Conservation (phyloP, 2,113 vertebrate species). For the Castor canadensis region DNA sequence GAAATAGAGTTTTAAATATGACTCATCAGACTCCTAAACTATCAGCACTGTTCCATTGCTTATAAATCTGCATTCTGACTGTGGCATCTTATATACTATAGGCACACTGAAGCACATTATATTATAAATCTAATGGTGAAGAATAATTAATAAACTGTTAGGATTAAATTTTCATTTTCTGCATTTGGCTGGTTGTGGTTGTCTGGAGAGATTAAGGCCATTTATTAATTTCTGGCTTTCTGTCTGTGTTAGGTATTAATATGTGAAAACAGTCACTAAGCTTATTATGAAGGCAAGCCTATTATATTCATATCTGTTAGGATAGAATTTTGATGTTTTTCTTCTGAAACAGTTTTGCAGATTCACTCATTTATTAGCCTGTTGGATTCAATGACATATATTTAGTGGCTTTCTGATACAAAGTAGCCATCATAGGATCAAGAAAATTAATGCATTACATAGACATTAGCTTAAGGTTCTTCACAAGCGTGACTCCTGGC, state of each 20-base stretch:
- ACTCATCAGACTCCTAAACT: background rate
- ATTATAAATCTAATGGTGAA: background rate
- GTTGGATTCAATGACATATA: slow-evolving; percentile 19
- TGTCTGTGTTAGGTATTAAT: slow-evolving; percentile 14
- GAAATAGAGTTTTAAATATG: slow-evolving; percentile 43
- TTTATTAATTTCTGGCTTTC: slow-evolving; percentile 13
- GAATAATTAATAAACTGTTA: slow-evolving; percentile 35
- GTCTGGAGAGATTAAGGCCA: background rate
- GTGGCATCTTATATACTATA: background rate
- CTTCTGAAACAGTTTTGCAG: background rate
- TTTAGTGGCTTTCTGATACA: slow-evolving; percentile 32
- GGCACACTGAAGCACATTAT: background rate
- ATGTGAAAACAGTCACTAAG: slow-evolving; percentile 47
- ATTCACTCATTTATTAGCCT: slow-evolving; percentile 31
- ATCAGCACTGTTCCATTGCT: background rate
- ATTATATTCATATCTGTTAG: slow-evolving; percentile 17
- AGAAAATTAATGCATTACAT: slow-evolving; percentile 19
- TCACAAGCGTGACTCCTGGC: background rate
- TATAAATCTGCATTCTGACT: slow-evolving; percentile 17
- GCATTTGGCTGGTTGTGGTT: slow-evolving; percentile 13
- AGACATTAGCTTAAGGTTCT: slow-evolving; percentile 32
- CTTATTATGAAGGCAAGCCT: background rate
- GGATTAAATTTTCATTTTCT: slow-evolving; percentile 36
- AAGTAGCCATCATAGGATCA: slow-evolving; percentile 29
- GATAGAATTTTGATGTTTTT: slow-evolving; percentile 19